Conservation (phyloP, 2,113 vertebrate species). For the Atlantisia rogersi region DNA sequence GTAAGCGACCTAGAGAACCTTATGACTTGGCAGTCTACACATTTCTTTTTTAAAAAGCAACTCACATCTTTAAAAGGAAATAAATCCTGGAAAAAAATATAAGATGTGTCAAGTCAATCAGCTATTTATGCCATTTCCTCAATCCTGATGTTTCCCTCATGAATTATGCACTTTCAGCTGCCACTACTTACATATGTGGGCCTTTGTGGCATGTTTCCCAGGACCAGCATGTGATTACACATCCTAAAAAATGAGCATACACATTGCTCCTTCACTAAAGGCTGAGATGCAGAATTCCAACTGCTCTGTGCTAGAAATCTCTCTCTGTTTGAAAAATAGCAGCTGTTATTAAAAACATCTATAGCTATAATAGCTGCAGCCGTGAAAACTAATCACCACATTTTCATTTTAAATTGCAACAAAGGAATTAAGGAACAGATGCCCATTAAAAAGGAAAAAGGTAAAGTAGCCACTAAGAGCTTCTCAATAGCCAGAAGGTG, state of each 20-base stretch:
- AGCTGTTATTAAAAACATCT: slow-evolving; percentile 31
- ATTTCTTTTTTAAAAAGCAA: slow-evolving; percentile 23
- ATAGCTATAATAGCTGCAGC: not conserved
- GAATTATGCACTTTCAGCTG: slow-evolving; percentile 68
- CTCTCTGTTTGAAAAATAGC: slow-evolving; percentile 8
- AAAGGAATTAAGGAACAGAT: slow-evolving; percentile 10
- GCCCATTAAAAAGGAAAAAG: not conserved
- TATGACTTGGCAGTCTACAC: slow-evolving; percentile 47
- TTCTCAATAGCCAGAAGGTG: slow-evolving; percentile 73
- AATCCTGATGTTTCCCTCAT: slow-evolving; percentile 69
- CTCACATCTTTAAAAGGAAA: slow-evolving; percentile 52
- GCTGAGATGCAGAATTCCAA: not conserved
- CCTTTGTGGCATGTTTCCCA: slow-evolving; percentile 54
- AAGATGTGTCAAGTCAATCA: slow-evolving; percentile 57
- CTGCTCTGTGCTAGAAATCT: not conserved
- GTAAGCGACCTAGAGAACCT: not conserved
- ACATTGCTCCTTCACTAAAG: slow-evolving; percentile 33
- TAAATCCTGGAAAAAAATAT: slow-evolving; percentile 40
- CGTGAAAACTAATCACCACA: not conserved
- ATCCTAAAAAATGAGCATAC: slow-evolving; percentile 62
- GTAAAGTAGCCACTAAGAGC: not conserved
- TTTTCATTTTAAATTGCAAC: slow-evolving; percentile 27
- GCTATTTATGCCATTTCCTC: slow-evolving; percentile 59
- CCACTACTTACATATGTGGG: slow-evolving; percentile 57
- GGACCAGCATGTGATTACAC: slow-evolving; percentile 50